These are phyloP conservation scores for Hydractinia echinata DNA, from an alignment of 30 jellyfish, hydroid and myxozoan genomes.

Conservation along the genomic window DNA sequence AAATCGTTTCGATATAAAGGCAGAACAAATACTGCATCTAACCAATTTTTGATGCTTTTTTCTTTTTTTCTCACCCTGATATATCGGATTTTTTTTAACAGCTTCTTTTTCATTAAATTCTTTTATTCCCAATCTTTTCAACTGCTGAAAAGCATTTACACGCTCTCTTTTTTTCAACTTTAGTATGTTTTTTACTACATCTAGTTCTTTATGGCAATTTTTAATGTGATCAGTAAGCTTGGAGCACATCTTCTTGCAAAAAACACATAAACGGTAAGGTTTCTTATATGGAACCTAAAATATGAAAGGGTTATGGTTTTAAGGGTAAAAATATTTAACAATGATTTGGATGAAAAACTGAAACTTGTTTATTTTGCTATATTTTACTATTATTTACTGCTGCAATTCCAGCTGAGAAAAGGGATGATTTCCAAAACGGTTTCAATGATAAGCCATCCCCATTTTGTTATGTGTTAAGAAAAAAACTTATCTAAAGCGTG, in stretches of 20 bases:
- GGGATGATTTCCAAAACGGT: too few species aligned
- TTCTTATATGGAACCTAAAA: conserved; percentile 1
- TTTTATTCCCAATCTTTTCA: background rate
- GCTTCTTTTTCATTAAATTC: conserved; percentile 10
- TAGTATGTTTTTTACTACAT: background rate
- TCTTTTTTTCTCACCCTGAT: conserved; percentile 14
- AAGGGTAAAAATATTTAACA: too few species aligned
- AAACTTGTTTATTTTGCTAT: too few species aligned
- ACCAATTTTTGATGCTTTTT: conserved; percentile 5
- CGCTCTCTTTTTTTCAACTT: background rate
- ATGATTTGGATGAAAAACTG: too few species aligned
- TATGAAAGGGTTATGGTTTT: too few species aligned
- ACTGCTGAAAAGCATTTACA: background rate
- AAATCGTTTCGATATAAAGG: conserved; percentile 1
- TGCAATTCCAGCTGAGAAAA: too few species aligned
- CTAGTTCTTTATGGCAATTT: background rate
- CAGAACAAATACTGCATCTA: conserved; percentile 4
- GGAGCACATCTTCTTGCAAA: background rate
- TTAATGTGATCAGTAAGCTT: background rate
- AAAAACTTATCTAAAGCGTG: too few species aligned
- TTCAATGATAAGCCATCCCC: too few species aligned
- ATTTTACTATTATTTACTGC: too few species aligned
- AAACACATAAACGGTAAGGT: background rate
- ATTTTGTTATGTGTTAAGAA: too few species aligned
- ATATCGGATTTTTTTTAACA: conserved; percentile 1